Conservation (phyloP, 1,140 invertebrate species). For the Eumaeus atala region DNA sequence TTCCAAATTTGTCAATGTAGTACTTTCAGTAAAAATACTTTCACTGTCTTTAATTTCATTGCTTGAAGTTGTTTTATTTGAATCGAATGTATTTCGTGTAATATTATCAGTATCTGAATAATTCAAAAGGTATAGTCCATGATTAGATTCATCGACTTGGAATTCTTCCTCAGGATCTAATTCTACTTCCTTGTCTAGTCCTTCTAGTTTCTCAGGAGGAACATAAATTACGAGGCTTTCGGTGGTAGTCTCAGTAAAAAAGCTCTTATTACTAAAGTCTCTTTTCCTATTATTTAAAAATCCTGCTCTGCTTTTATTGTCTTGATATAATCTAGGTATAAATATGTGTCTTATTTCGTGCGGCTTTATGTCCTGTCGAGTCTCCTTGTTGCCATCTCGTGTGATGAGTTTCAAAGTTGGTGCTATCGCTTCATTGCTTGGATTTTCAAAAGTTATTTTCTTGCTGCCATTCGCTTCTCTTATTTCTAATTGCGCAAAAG, state of each 20-base stretch:
- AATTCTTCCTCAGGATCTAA: conserved; percentile 72
- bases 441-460: conserved; percentile 59
- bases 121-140: conserved; percentile 68
- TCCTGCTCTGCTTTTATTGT: conserved; percentile 58
- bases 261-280: conserved; percentile 42
- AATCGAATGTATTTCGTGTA: conserved; percentile 34
- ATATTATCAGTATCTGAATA: conserved; percentile 64
- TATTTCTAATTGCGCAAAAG: conserved; percentile 66
- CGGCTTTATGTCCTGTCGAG: conserved; percentile 55
- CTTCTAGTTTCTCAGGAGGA: conserved; percentile 63
- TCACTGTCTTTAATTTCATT: conserved; percentile 47
- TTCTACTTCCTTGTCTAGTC: conserved; percentile 59
- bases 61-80: conserved; percentile 40
- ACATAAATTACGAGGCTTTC: conserved; percentile 52
- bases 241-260: conserved; percentile 38
- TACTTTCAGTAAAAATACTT: conserved; percentile 32
- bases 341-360: conserved; percentile 63
- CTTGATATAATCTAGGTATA: conserved; percentile 57
- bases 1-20: conserved; percentile 26
- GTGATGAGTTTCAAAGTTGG: conserved; percentile 50
- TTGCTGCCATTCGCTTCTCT: conserved; percentile 59
- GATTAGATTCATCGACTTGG: conserved; percentile 72
- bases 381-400: conserved; percentile 53
- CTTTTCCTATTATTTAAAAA: conserved; percentile 63
- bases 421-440: conserved; percentile 46